Conservation (phyloP, 2,797 vertebrate species). For the Eptatretus atami region DNA sequence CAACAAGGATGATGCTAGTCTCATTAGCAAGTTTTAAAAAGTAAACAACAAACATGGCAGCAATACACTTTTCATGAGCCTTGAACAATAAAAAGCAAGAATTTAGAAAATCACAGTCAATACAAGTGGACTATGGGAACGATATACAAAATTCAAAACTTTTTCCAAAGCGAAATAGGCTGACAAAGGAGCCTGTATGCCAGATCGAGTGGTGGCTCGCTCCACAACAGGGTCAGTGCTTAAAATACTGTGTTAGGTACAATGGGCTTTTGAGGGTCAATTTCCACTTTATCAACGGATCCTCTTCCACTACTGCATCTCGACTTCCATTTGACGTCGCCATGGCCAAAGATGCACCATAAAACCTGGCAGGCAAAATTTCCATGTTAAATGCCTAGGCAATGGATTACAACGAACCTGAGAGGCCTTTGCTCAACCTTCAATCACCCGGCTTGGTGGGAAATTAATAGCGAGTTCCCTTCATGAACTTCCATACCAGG, state of each 20-base stretch:
- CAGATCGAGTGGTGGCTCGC: slow-evolving; percentile 61
- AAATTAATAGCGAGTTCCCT: too few relatives aligned
- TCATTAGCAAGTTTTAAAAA: not conserved
- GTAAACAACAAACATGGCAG: not conserved
- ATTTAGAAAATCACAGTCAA: not conserved
- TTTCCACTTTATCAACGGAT: too few relatives aligned
- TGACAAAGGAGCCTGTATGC: slow-evolving; percentile 95
- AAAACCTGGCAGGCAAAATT: too few relatives aligned
- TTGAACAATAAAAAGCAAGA: not conserved
- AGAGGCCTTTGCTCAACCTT: too few relatives aligned
- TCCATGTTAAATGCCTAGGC: too few relatives aligned
- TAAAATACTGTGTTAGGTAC: slow-evolving; percentile 86
- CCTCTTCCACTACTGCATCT: too few relatives aligned
- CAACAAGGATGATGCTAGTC: not conserved
- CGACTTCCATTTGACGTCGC: too few relatives aligned
- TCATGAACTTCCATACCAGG: too few relatives aligned
- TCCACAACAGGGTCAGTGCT: slow-evolving; percentile 80
- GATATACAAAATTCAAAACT: slow-evolving; percentile 17
- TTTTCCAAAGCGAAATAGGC: slow-evolving; percentile 79
- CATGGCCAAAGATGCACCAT: too few relatives aligned
- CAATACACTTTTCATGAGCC: not conserved
- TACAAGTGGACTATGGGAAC: not conserved
- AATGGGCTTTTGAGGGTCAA: too few relatives aligned
- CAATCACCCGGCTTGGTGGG: too few relatives aligned
- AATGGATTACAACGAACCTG: too few relatives aligned